phyloP scores from a whole-genome alignment of 2,113 vertebrate species.

The Hypomesus transpacificus region DNA sequence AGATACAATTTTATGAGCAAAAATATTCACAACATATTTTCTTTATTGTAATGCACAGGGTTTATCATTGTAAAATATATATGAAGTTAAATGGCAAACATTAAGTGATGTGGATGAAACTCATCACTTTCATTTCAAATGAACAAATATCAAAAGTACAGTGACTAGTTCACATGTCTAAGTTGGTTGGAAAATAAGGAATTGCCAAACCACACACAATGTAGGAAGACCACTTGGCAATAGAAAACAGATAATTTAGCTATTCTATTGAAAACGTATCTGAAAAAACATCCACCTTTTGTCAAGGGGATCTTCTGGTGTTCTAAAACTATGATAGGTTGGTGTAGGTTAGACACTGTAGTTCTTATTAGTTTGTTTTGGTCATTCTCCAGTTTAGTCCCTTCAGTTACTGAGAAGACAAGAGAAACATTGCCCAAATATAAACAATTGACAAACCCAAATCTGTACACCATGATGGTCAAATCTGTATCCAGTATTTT shows the following conservation, averaged over 20 bases:
- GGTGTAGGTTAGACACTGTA: background rate
- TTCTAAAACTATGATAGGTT: background rate
- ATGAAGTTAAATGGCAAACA: conserved; percentile 29
- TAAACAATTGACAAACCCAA: conserved; percentile 23
- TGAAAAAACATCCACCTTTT: conserved; percentile 1
- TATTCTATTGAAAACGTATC: conserved; percentile 20
- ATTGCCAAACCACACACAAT: conserved; percentile 28
- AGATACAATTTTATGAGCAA: conserved; percentile 12
- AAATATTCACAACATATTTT: conserved; percentile 10
- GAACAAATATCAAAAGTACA: conserved; percentile 14
- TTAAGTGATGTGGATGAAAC: conserved; percentile 11
- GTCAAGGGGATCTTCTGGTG: background rate
- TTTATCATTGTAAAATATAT: conserved; percentile 32
- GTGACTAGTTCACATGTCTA: conserved; percentile 3
- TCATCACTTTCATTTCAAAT: conserved; percentile 1
- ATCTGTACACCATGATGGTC: conserved; percentile 38
- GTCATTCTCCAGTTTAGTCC: no score
- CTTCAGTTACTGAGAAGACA: background rate
- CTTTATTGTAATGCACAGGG: conserved; percentile 30
- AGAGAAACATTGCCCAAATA: conserved; percentile 26
- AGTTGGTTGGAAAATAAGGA: conserved; percentile 12
- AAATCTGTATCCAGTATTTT: conserved; percentile 42
- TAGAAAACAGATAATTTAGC: conserved; percentile 17
- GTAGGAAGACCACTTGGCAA: conserved; percentile 50
- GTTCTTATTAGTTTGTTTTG: no score